A percentile compares a stretch with the other conserved stretches of the same genome.
Evolutionary conservation across 1,140 invertebrate genomes (phyloP).

Genomic region (Megalonaias nervosa): DNA sequence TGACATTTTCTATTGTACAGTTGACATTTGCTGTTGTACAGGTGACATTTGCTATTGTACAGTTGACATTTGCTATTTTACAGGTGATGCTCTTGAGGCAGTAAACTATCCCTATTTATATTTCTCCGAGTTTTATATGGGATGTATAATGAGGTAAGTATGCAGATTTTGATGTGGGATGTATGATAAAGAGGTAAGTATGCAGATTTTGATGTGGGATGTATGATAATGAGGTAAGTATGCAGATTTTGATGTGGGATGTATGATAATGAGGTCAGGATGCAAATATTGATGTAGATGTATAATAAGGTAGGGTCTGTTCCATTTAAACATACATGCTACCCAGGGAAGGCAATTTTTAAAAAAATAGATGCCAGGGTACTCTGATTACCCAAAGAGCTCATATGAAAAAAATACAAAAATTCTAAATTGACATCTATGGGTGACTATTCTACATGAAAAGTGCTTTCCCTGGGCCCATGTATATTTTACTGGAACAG

Average conservation of each 20-base stretch:
- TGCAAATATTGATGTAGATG: not conserved
- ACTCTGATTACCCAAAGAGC: too few species aligned
- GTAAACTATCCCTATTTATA: conserved; percentile 50
- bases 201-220: not conserved
- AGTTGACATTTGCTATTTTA: conserved; percentile 1
- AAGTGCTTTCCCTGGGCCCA: too few species aligned
- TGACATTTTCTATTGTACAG: too few species aligned
- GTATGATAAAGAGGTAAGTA: not conserved
- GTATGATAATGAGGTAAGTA: not conserved
- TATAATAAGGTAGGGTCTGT: not conserved
- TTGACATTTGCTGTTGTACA: not conserved
- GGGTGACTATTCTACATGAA: too few species aligned
- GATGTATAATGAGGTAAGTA: conserved; percentile 49
- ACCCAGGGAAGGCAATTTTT: too few species aligned
- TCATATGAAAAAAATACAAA: too few species aligned
- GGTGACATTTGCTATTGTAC: not conserved
- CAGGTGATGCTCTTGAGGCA: conserved; percentile 53
- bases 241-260: not conserved
- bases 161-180: not conserved
- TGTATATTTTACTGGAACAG: too few species aligned
- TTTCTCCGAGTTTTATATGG: conserved; percentile 55
- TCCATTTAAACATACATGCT: too few species aligned
- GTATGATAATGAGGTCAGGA: not conserved
- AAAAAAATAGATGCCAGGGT: too few species aligned
- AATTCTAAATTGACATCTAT: too few species aligned